These are phyloP conservation scores for Paedocypris micromegethes DNA, from an alignment of 2,797 vertebrate species.

Conservation along the genomic window DNA sequence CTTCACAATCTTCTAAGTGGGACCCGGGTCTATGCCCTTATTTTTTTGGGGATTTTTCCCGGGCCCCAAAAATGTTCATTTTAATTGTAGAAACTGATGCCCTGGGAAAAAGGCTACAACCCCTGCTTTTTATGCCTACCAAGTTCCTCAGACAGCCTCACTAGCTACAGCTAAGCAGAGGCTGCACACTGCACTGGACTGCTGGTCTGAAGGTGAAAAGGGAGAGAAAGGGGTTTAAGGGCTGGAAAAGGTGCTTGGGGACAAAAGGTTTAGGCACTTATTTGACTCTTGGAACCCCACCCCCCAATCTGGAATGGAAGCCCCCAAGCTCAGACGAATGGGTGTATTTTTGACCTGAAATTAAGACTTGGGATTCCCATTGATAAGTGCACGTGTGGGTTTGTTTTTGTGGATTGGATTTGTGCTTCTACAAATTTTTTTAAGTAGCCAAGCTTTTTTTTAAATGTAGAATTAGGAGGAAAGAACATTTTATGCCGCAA, in stretches of 20 bases:
- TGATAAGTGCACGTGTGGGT: constrained; percentile 52
- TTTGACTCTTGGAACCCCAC: constrained; percentile 59
- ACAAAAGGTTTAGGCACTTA: constrained; percentile 55
- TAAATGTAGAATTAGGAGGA: constrained; percentile 34
- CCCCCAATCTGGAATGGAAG: constrained; percentile 57
- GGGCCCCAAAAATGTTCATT: constrained; percentile 62
- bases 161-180: constrained; percentile 67
- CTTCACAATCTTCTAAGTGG: constrained; percentile 54
- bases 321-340: constrained; percentile 56
- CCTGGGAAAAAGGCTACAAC: constrained; percentile 75
- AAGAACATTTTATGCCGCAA: constrained; percentile 43
- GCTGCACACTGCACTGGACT: constrained; percentile 62
- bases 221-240: constrained; percentile 57
- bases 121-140: constrained; percentile 68
- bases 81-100: constrained; percentile 78
- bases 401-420: constrained; percentile 41
- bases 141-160: constrained; percentile 65
- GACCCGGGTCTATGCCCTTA: constrained; percentile 34
- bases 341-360: constrained; percentile 60
- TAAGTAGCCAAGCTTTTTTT: constrained; percentile 34
- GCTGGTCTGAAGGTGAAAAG: constrained; percentile 58
- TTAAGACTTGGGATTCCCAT: constrained; percentile 56
- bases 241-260: constrained; percentile 53
- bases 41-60: constrained; percentile 74
- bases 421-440: constrained; percentile 40